These are phyloP conservation scores for Ethmia dodecea DNA, from an alignment of 2,888 invertebrate species.

Conservation along the genomic window DNA sequence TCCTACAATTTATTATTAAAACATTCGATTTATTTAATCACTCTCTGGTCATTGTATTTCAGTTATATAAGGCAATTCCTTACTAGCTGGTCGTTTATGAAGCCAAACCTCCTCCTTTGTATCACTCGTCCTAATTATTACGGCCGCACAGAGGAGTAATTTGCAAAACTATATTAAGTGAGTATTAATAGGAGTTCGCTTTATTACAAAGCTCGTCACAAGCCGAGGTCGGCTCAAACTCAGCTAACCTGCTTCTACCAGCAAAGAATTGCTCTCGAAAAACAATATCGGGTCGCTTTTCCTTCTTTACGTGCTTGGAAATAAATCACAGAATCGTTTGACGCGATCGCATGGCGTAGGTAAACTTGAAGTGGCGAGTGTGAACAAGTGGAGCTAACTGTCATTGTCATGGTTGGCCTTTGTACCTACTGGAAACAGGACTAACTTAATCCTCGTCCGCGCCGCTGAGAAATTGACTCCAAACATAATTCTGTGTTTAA, in stretches of 20 bases:
- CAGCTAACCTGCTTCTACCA: slow-evolving; percentile 36
- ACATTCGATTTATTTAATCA: too few relatives aligned
- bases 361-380: slow-evolving; percentile 24
- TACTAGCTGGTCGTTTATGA: too few relatives aligned
- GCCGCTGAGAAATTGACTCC: slow-evolving; percentile 41
- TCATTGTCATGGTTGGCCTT: slow-evolving; percentile 52
- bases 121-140: too few relatives aligned
- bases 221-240: slow-evolving; percentile 45
- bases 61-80: too few relatives aligned
- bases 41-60: too few relatives aligned
- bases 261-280: slow-evolving; percentile 12
- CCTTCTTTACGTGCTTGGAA: slow-evolving; percentile 5
- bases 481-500: slow-evolving; percentile 34
- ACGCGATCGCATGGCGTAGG: slow-evolving; percentile 16
- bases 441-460: slow-evolving; percentile 48
- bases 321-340: slow-evolving; percentile 19
- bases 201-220: slow-evolving; percentile 43
- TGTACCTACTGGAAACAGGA: slow-evolving; percentile 39
- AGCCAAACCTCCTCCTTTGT: too few relatives aligned
- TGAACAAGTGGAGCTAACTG: slow-evolving; percentile 52
- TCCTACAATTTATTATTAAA: too few relatives aligned
- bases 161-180: slow-evolving; percentile 37
- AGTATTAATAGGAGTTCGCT: slow-evolving; percentile 40
- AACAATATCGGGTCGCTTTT: neutral
- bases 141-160: slow-evolving; percentile 34